phyloP scores from a whole-genome alignment of 2,113 vertebrate genomes.

The Sialia sialis region DNA sequence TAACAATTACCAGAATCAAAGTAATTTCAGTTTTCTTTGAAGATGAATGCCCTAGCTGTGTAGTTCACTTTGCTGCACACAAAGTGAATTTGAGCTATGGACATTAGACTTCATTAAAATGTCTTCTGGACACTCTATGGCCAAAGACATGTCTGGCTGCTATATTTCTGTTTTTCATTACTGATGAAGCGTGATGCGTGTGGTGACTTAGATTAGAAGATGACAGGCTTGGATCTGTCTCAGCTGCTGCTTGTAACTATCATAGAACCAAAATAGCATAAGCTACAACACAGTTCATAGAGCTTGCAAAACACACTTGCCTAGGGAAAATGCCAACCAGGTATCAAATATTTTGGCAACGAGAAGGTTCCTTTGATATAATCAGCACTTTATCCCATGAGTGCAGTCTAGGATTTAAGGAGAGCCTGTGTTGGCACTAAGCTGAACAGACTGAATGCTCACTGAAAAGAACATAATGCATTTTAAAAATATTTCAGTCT shows the following conservation, averaged over 20 bases:
- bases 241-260: not conserved
- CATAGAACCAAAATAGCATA: conserved; percentile 14
- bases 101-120: not conserved
- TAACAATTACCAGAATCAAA: not conserved
- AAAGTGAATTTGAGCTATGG: not conserved
- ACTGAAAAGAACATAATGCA: not conserved
- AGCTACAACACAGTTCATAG: not conserved
- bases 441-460: not conserved
- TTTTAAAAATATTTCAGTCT: not conserved
- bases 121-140: not conserved
- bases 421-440: not conserved
- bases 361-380: not conserved
- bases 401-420: not conserved
- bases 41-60: not conserved
- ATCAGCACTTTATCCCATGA: not conserved
- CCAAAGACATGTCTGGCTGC: not conserved
- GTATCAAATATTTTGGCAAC: not conserved
- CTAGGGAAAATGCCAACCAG: not conserved
- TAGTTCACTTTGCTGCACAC: not conserved
- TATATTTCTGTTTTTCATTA: not conserved
- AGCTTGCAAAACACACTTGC: not conserved
- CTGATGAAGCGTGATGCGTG: not conserved
- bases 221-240: not conserved
- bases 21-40: not conserved
- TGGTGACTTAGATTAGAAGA: conserved; percentile 38